Evolutionary conservation across 2,113 vertebrate genomes (phyloP), one percentile per base, ranked within the genome.

Genomic region (Salvator merianae): DNA sequence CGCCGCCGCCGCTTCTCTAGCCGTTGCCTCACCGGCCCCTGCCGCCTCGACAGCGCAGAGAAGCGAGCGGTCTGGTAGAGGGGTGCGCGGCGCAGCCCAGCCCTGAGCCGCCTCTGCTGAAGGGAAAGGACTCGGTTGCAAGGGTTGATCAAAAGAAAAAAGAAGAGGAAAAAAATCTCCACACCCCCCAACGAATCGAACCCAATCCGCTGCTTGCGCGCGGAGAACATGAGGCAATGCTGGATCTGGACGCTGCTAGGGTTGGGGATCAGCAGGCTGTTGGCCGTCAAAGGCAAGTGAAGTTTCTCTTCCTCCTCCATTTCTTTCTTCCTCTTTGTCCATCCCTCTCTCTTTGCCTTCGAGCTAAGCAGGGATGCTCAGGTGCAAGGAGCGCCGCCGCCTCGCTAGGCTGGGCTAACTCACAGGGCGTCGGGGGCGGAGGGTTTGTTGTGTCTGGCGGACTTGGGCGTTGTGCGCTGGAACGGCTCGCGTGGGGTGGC

Each of bases 211-310:
- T 68, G 63, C 63, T 75, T 16, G 32, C 34, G 8, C 2, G 36
- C 70, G n/a, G 40, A 20, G 55, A 85, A 24, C 69, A 85, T 85
- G n/a, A 63, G 94, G 83, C 92, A 86, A 62, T 24, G 83, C 70
- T 22, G 77, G 70, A 66, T 79, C 81, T 85, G 83, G 83, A 47
- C 38, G 83, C 77, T 85, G 76, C 77, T 79, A 38, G 32, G 62
- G 40, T 68, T 93, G 91, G 94, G 93, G 69, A 34, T 95, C 90
- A 94, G 94, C 93, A 83, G 92, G 18, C 92, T 94, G 84, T 92
- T 86, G 88, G 93, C 91, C 88, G 78, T 77, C 66, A 97, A 95
- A 96, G 96, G 96, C 94, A 92, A 90, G 93, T 93, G 89, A 95
- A 79, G 83, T 79, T 32, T 12, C 5, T 20, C 32, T 9, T 10